Conservation (phyloP, 1,140 invertebrate species). For the Pteromalus puparum region DNA sequence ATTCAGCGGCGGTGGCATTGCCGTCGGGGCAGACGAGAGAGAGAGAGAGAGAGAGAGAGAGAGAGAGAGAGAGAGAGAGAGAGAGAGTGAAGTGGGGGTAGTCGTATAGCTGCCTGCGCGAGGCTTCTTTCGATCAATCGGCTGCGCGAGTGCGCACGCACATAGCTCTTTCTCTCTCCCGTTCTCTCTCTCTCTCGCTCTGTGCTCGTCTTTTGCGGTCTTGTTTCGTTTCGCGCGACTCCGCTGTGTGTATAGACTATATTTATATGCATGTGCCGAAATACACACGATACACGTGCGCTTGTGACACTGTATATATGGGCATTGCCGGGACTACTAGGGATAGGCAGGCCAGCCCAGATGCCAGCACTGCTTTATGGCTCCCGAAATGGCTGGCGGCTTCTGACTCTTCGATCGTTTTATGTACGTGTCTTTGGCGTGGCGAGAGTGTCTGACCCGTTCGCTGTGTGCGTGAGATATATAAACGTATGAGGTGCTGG, state of each 20-base stretch:
- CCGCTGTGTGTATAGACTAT: too few relatives aligned
- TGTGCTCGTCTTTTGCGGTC: conserved; percentile 56
- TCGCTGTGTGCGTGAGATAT: background rate
- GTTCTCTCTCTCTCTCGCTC: background rate
- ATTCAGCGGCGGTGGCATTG: background rate
- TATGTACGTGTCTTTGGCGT: conserved; percentile 47
- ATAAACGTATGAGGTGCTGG: background rate
- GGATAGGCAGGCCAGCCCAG: conserved; percentile 53
- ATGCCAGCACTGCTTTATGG: conserved; percentile 71
- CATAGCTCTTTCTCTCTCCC: background rate
- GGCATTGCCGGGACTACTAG: background rate
- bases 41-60: background rate
- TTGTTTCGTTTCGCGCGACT: conserved; percentile 60
- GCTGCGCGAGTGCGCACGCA: conserved; percentile 65
- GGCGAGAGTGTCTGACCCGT: conserved; percentile 11
- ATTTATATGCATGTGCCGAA: background rate
- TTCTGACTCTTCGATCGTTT: conserved; percentile 65
- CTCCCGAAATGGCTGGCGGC: conserved; percentile 64
- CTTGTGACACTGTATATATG: background rate
- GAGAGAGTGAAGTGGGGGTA: background rate
- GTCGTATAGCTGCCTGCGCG: background rate
- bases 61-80: background rate
- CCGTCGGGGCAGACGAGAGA: background rate
- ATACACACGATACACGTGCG: conserved; percentile 10
- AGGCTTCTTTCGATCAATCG: conserved; percentile 72